phyloP scores from a whole-genome alignment of 2,797 vertebrate species.

The Darevskia nairensis region DNA sequence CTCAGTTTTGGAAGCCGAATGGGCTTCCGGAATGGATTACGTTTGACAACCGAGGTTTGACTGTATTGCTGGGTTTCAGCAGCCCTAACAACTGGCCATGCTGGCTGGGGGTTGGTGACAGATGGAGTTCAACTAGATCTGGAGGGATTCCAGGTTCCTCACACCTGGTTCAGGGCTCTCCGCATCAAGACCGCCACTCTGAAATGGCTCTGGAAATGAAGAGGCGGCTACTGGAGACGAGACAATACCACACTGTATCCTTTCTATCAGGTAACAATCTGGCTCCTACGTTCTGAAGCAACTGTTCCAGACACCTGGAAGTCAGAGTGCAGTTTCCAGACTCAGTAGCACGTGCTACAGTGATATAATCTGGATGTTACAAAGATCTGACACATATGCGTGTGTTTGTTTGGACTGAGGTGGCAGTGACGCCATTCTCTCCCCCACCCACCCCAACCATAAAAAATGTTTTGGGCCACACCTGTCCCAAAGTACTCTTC shows the following conservation, averaged over 20 bases:
- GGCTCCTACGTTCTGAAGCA: not conserved
- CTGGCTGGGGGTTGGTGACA: not conserved
- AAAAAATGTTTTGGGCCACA: not conserved
- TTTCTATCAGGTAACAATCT: not conserved
- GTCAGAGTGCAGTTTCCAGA: not conserved
- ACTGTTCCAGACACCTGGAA: not conserved
- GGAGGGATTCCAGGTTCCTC: not conserved
- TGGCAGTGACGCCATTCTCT: not conserved
- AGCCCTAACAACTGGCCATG: not conserved
- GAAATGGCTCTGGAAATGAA: not conserved
- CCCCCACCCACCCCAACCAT: not conserved
- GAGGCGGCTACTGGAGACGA: not conserved
- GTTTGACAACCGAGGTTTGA: too few species aligned
- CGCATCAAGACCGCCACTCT: not conserved
- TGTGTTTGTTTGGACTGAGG: not conserved
- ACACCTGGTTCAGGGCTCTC: not conserved
- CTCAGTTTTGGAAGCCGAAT: too few species aligned
- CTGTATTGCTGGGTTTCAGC: not conserved
- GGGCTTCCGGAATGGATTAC: too few species aligned
- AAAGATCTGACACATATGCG: not conserved
- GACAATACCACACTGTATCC: not conserved
- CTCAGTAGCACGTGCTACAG: too few species aligned
- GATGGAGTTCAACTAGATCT: not conserved
- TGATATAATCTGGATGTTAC: not conserved
- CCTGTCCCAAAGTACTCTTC: not conserved